These are phyloP conservation scores for Muraenolepis orangiensis DNA, from an alignment of 2,797 vertebrate species.

Conservation along the genomic window DNA sequence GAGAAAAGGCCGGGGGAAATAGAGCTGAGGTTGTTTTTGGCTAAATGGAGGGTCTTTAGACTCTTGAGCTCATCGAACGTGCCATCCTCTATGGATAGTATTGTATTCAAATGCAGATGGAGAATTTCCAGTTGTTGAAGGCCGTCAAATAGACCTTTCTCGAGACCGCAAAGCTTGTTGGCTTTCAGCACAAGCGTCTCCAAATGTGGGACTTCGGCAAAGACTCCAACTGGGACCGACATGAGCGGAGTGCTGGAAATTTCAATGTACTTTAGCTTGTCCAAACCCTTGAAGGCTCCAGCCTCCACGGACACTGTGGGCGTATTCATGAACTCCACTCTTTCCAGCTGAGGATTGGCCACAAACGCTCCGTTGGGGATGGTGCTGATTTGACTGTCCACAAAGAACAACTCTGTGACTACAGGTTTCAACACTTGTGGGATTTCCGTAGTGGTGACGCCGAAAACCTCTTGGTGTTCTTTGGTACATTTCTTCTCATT, in stretches of 20 bases:
- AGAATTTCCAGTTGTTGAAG: conserved; percentile 60
- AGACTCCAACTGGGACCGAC: conserved; percentile 64
- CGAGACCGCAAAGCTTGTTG: conserved; percentile 63
- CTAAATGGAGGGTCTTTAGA: conserved; percentile 66
- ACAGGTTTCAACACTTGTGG: conserved; percentile 49
- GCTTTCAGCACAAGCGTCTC: conserved; percentile 64
- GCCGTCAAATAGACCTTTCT: conserved; percentile 72
- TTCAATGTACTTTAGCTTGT: conserved; percentile 59
- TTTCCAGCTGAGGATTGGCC: conserved; percentile 63
- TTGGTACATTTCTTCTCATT: conserved; percentile 4
- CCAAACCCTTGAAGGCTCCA: conserved; percentile 76
- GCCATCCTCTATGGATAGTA: conserved; percentile 71
- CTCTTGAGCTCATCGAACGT: conserved; percentile 73
- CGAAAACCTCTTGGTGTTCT: conserved; percentile 57
- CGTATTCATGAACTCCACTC: conserved; percentile 69
- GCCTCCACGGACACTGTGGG: conserved; percentile 61
- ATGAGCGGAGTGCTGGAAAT: conserved; percentile 64
- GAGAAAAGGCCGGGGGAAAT: conserved; percentile 65
- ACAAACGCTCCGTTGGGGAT: conserved; percentile 70
- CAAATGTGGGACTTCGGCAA: conserved; percentile 70
- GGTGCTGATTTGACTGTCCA: conserved; percentile 60
- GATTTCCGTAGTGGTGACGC: conserved; percentile 51
- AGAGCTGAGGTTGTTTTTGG: conserved; percentile 66
- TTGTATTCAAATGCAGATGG: conserved; percentile 67
- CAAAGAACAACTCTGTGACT: conserved; percentile 69